A percentile compares a stretch with the other conserved stretches of the same genome.
Conservation (phyloP, 2,113 vertebrate species). For the Tetraodon nigroviridis region DNA sequence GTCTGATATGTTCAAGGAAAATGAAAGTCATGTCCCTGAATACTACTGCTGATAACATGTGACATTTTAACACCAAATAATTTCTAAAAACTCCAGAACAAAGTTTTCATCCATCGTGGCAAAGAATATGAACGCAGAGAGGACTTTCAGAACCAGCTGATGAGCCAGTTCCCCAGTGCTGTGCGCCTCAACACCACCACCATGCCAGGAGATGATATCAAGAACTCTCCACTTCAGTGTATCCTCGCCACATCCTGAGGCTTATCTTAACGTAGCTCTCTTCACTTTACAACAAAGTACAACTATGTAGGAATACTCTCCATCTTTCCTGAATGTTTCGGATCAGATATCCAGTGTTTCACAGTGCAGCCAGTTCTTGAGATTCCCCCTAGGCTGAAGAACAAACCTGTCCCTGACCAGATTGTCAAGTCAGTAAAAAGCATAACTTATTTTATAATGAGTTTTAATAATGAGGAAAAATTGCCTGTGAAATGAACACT, state of each 20-base stretch:
- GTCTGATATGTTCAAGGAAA: conserved; percentile 12
- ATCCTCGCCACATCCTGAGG: conserved; percentile 74
- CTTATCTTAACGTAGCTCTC: neutral
- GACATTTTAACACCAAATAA: neutral
- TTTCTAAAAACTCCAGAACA: conserved; percentile 81
- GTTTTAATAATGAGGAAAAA: neutral
- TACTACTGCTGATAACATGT: neutral
- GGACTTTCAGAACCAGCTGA: conserved; percentile 91
- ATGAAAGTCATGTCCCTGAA: neutral
- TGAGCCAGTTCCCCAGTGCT: conserved; percentile 91
- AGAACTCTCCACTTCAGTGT: conserved; percentile 83
- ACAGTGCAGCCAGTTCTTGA: conserved; percentile 94
- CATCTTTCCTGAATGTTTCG: conserved; percentile 70
- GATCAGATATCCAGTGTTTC: conserved; percentile 94
- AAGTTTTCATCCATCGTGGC: conserved; percentile 96
- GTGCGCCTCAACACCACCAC: conserved; percentile 92
- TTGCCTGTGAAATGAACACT: neutral
- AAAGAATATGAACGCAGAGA: conserved; percentile 96
- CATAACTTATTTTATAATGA: neutral
- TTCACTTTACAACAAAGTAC: neutral
- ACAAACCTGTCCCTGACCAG: conserved; percentile 96
- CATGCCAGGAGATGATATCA: conserved; percentile 84
- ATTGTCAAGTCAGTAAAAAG: conserved; percentile 87
- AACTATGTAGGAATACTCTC: neutral
- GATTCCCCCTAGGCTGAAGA: conserved; percentile 89